phyloP scores from a whole-genome alignment of 2,888 invertebrate species.

The Lasioglossum zephyrum region DNA sequence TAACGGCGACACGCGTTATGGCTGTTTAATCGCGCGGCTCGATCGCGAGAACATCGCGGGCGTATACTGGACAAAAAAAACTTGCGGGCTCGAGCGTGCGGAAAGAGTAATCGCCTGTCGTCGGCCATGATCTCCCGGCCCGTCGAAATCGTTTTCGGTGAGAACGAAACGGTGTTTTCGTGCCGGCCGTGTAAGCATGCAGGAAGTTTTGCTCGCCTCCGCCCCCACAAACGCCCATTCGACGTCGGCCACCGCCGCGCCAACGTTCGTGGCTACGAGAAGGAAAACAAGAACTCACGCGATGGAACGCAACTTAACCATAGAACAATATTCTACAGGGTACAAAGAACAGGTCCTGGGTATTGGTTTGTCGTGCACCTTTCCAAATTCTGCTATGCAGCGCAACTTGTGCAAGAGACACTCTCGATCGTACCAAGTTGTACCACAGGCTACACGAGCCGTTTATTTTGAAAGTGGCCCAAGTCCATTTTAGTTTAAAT shows the following conservation, averaged over 20 bases:
- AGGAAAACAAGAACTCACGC: constrained; percentile 55
- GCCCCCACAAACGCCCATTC: not conserved
- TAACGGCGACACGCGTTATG: constrained; percentile 51
- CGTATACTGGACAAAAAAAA: constrained; percentile 23
- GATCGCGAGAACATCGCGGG: constrained; percentile 39
- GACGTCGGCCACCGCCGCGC: not conserved
- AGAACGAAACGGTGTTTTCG: constrained; percentile 25
- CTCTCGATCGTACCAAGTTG: too few species aligned
- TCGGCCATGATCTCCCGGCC: constrained; percentile 11
- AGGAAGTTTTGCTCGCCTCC: constrained; percentile 29
- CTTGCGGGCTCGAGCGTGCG: constrained; percentile 22
- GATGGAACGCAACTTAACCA: constrained; percentile 22
- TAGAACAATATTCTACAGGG: not conserved
- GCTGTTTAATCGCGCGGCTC: constrained; percentile 33
- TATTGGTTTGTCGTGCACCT: too few species aligned
- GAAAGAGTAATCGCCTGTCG: constrained; percentile 40
- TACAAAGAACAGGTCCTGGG: not conserved
- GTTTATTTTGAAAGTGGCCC: too few species aligned
- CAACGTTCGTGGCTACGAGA: not conserved
- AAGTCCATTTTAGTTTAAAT: too few species aligned
- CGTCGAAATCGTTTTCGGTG: constrained; percentile 21
- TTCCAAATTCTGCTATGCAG: too few species aligned
- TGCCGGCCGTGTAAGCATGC: constrained; percentile 31
- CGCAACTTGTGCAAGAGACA: too few species aligned
- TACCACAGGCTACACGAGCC: too few species aligned